Evolutionary conservation across 1,140 invertebrate species (phyloP), one percentile per base, ranked within the genome.

Genomic region (Oedothorax gibbosus): DNA sequence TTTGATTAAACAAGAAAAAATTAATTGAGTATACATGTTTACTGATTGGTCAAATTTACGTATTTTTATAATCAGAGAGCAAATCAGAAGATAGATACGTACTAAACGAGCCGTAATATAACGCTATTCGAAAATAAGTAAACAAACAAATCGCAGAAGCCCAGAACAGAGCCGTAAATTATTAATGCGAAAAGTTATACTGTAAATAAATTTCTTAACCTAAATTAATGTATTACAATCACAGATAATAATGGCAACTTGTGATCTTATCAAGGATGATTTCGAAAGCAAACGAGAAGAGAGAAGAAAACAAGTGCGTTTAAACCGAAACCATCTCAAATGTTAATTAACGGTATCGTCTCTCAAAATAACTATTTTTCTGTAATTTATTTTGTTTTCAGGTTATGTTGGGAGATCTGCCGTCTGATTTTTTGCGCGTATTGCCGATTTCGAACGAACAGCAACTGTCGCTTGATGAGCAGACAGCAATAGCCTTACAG

Each of bases 401-500:
- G 90, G 90, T 92, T 9, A 89, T 96, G 87, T 88, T 97, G 75
- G 96, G 95, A 3, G 93, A 95, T 21, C 90, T 98, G 9, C 95
- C 96, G 7, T 90, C 92, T 68, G 94, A 95, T 88, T 98, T 98
- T 89, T 91, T 98, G 7, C 93, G 95, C 85, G 90, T 95, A 79
- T 90, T 86, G 21, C 83, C 92, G 53, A 89, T 91, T 8, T 90
- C 90, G 68, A 91, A 93, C 85, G 92, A 94, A 68, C 93, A 93
- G 87, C 94, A 95, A 89, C 92, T 94, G 88, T 92, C 93, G 72
- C 93, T 93, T n/a, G 95, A 97, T 90, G 93, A 94, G 86, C 94
- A 96, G 89, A 92, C 95, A 68, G 95, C 95, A 1, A 89, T 95
- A 51, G 94, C 95, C 35, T 89, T 96, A 5, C 95, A 97, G 88